These are phyloP conservation scores for Temnothorax unifasciatus DNA, from an alignment of 2,888 invertebrate species.

Conservation along the genomic window DNA sequence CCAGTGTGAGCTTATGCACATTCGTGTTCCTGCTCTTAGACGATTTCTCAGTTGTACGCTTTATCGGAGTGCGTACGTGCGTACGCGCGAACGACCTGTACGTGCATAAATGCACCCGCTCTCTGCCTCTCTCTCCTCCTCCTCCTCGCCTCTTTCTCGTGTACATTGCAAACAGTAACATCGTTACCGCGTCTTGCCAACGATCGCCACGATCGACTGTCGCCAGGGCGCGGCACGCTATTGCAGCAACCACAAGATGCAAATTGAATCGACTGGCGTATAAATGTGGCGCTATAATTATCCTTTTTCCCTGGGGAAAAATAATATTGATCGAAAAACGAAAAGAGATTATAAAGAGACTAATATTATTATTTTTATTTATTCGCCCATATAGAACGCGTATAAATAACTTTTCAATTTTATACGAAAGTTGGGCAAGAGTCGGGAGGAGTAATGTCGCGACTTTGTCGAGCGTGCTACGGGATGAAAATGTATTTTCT, in stretches of 20 bases:
- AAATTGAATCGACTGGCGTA: background rate
- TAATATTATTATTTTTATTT: background rate
- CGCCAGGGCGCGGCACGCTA: slow-evolving; percentile 56
- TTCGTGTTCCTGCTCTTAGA: background rate
- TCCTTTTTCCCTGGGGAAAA: background rate
- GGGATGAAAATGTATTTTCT: slow-evolving; percentile 52
- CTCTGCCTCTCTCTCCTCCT: background rate
- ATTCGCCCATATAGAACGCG: background rate
- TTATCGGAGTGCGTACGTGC: slow-evolving; percentile 23
- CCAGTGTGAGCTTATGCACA: background rate
- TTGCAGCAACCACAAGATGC: slow-evolving; percentile 31
- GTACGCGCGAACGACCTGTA: slow-evolving; percentile 17
- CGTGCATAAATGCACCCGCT: slow-evolving; percentile 54
- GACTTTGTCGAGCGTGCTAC: slow-evolving; percentile 25
- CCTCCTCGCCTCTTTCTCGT: background rate
- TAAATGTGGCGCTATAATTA: background rate
- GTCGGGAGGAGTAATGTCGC: background rate
- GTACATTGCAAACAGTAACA: slow-evolving; percentile 16
- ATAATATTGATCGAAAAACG: background rate
- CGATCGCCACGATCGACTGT: background rate
- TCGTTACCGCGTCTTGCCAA: slow-evolving; percentile 27
- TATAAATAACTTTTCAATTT: slow-evolving; percentile 41
- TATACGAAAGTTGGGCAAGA: slow-evolving; percentile 11
- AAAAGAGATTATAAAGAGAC: background rate
- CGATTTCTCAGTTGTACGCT: slow-evolving; percentile 9